Evolutionary conservation across 2,888 invertebrate species (phyloP), one percentile per base, ranked within the genome.

Genomic region (Axea sp.): DNA sequence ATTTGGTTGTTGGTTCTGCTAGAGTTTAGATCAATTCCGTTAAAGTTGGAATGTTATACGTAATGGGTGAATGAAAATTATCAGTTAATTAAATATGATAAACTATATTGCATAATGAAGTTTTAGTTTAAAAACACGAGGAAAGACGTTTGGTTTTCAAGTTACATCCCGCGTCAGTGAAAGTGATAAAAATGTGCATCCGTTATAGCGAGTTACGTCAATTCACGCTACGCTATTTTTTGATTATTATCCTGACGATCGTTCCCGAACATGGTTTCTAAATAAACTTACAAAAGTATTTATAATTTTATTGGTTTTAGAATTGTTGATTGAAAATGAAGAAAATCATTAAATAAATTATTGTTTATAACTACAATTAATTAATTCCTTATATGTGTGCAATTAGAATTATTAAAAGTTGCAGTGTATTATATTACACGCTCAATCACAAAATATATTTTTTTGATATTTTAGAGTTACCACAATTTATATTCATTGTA

Each of bases 151-250:
- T 37, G 26, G 6, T 51, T 8, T 37, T 19, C 41, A 39, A 53
- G 41, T 55, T 55, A 41, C 55, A 55, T 55, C 41, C 55, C 30
- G 55, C 28, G 41, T 41, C 12, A 55, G 55, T 41, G 55, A 55
- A 55, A 55, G 55, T 31, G 41, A 41, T 19, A 19, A 55, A 31
- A 57, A 31, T 55, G 30, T 7, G 12, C 17, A 55, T 55, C 31
- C 41, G 41, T 26, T 55, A 31, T 17, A 31, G 9, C 12, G 19
- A 26, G 39, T 53, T 39, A 8, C 19, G 39, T 24, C 15, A 49
- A 53, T 53, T 53, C 51, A 51, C 7, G 51, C 6, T 39, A 14
- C 41, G 41, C 26, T 41, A 14, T 41, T 12, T 41, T 15, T 14
- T 26, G 11, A 41, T 41, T 41, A 39, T 9, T 9, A 39, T 22